These are phyloP conservation scores for Brenthis ino DNA, from an alignment of 2,888 invertebrate species.

Conservation along the genomic window DNA sequence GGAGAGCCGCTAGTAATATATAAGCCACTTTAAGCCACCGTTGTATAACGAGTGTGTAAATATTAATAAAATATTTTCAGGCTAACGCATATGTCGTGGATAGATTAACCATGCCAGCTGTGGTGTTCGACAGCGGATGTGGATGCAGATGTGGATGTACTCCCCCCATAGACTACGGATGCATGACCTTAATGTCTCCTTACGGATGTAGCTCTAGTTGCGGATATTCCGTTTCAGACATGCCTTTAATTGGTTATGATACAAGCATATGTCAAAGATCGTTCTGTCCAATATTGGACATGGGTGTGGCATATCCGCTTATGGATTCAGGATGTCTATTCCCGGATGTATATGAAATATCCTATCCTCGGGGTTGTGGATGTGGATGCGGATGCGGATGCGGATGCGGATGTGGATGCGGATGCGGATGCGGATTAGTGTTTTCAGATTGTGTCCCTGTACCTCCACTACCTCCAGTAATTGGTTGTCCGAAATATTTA, in stretches of 20 bases:
- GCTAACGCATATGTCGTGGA: constrained; percentile 15
- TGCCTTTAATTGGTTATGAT: constrained; percentile 4
- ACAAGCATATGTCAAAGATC: constrained; percentile 13
- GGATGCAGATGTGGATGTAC: constrained; percentile 1
- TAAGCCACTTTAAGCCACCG: no score
- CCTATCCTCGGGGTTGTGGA: not conserved
- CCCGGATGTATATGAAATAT: not conserved
- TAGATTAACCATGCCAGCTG: not conserved
- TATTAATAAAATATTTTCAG: not conserved
- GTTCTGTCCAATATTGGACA: constrained; percentile 11
- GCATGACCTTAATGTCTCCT: not conserved
- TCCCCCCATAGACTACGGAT: constrained; percentile 1
- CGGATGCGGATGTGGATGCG: constrained; percentile 9
- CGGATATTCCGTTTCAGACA: constrained; percentile 1
- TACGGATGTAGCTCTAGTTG: not conserved
- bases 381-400: constrained; percentile 16
- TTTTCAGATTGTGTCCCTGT: constrained; percentile 29
- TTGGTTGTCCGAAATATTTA: constrained; percentile 52
- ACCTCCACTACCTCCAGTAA: constrained; percentile 44
- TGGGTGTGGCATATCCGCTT: not conserved
- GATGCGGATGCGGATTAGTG: constrained; percentile 16
- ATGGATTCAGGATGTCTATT: not conserved
- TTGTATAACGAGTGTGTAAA: not conserved
- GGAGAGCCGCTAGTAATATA: no score
- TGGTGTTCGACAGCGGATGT: not conserved